Evolutionary conservation across 2,797 vertebrate genomes (phyloP).

Genomic region (Tragelaphus oryx): DNA sequence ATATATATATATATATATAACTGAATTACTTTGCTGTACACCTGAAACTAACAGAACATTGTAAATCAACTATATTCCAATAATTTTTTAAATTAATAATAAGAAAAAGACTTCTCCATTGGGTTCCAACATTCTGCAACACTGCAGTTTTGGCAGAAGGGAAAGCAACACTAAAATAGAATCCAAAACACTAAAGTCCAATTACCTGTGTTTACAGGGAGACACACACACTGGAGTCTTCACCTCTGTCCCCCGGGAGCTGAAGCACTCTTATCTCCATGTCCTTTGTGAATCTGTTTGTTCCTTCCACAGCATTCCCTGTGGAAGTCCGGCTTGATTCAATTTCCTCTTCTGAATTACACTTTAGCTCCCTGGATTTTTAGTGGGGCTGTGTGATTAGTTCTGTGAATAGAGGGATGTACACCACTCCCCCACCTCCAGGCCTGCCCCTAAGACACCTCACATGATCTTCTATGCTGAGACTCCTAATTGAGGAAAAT

Average conservation of each 20-base stretch:
- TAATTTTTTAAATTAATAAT: not conserved
- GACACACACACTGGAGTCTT: not conserved
- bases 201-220: not conserved
- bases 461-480: not conserved
- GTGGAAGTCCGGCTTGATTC: not conserved
- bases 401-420: not conserved
- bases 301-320: not conserved
- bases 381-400: not conserved
- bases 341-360: not conserved
- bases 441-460: not conserved
- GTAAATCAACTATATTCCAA: not conserved
- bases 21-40: not conserved
- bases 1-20: not conserved
- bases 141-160: not conserved
- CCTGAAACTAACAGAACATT: not conserved
- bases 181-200: not conserved
- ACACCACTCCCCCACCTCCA: not conserved
- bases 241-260: not conserved
- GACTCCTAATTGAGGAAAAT: not conserved
- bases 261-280: rapidly evolving
- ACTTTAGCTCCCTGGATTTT: not conserved
- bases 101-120: not conserved
- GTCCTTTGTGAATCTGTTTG: not conserved
- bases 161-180: not conserved
- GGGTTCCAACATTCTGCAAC: not conserved